phyloP scores from a whole-genome alignment of 2,113 vertebrate species.

The Eulemur rufifrons region DNA sequence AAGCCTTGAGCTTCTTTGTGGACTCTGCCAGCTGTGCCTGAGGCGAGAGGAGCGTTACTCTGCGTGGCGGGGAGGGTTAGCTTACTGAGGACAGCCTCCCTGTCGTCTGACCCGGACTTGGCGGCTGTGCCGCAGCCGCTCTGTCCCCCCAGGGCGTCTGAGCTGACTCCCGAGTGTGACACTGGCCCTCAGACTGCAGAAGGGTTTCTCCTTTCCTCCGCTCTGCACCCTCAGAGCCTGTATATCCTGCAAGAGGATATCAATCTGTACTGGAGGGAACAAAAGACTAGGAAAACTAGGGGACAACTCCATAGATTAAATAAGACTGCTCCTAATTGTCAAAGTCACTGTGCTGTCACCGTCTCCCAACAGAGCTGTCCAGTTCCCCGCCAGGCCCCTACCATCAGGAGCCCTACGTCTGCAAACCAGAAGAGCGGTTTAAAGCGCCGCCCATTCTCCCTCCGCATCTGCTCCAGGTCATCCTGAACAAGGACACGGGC shows the following conservation, averaged over 20 bases:
- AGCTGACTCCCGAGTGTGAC: neutral
- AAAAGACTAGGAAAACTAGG: neutral
- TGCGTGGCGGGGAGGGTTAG: fast-evolving
- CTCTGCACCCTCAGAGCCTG: neutral
- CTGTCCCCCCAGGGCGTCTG: neutral
- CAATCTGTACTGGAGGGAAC: neutral
- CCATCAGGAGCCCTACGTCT: conserved; percentile 93
- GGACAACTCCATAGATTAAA: neutral
- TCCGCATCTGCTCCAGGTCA: conserved; percentile 96
- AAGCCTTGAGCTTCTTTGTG: neutral
- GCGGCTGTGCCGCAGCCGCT: neutral
- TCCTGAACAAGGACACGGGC: conserved; percentile 98
- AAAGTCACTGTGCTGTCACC: neutral
- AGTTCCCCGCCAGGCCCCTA: conserved; percentile 97
- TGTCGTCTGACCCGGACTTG: neutral
- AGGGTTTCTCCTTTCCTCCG: neutral
- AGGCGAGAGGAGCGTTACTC: neutral
- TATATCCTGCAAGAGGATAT: neutral
- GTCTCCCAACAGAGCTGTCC: conserved; percentile 89
- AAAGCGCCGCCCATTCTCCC: conserved; percentile 95
- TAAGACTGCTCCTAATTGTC: neutral
- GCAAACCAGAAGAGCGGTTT: conserved; percentile 92
- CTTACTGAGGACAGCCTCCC: neutral
- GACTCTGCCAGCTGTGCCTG: neutral
- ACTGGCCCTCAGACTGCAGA: neutral